Percentiles rank a stretch among this genome's conserved stretches.
Conservation (phyloP, 35 echinoderm and acorn worm genomes). For the Amphiura filiformis region DNA sequence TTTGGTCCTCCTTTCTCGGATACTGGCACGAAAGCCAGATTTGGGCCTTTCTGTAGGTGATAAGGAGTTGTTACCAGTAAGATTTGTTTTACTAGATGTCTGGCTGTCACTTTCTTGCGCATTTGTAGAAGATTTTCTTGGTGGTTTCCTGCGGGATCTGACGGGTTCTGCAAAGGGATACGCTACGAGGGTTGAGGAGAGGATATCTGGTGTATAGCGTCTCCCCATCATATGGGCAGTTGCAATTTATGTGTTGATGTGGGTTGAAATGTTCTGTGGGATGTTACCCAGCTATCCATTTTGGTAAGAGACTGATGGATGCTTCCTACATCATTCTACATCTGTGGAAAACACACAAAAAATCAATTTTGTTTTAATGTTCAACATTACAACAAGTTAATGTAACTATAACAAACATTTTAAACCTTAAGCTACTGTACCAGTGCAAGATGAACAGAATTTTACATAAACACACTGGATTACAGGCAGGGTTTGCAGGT, state of each 20-base stretch:
- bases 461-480: too few species aligned
- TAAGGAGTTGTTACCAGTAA: background rate
- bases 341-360: too few species aligned
- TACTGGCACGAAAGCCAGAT: background rate
- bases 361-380: too few species aligned
- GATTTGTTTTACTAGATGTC: background rate
- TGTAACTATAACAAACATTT: too few species aligned
- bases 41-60: background rate
- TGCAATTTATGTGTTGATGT: background rate
- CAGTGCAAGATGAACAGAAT: too few species aligned
- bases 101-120: background rate
- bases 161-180: background rate
- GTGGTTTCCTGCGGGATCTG: background rate
- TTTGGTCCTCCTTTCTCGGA: constrained; percentile 13
- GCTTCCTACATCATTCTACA: too few species aligned
- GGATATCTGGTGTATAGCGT: background rate
- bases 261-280: background rate
- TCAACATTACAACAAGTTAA: too few species aligned
- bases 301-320: too few species aligned
- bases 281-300: too few species aligned
- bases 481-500: too few species aligned
- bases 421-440: too few species aligned
- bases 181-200: background rate
- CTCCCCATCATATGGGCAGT: constrained; percentile 13
- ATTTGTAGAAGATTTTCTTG: background rate